phyloP scores from a whole-genome alignment of 2,113 vertebrate genomes.

The Heliornis fulica region DNA sequence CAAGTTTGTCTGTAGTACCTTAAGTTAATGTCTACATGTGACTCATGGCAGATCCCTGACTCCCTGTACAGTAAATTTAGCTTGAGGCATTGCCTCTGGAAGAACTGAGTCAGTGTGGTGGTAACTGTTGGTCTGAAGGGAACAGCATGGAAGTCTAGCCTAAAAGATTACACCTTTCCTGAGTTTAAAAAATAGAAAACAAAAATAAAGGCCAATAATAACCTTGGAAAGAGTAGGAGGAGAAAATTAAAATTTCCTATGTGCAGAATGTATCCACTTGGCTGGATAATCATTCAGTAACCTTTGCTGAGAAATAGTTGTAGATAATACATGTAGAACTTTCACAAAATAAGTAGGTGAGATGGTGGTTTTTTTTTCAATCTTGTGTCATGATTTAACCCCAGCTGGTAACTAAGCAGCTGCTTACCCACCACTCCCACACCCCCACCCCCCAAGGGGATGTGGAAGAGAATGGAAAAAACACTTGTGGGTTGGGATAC shows the following conservation, averaged over 20 bases:
- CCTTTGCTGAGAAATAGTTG: neutral
- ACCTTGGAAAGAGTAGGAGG: neutral
- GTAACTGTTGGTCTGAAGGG: constrained; percentile 3
- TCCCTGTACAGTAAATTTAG: constrained; percentile 37
- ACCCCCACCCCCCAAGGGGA: too few species aligned
- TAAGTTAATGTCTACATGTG: constrained; percentile 20
- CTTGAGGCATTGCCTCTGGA: constrained; percentile 51
- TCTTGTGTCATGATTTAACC: too few species aligned
- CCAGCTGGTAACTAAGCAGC: too few species aligned
- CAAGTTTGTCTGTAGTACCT: constrained; percentile 11
- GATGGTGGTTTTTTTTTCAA: neutral
- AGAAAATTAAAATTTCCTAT: neutral
- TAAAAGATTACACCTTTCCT: neutral
- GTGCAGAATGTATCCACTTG: neutral
- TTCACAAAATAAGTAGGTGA: neutral
- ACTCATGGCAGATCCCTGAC: neutral
- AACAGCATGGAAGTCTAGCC: neutral
- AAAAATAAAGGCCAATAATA: neutral
- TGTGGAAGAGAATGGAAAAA: too few species aligned
- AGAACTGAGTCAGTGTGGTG: constrained; percentile 23
- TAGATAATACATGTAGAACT: neutral
- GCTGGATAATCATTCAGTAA: neutral
- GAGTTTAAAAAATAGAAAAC: neutral
- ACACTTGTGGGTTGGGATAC: too few species aligned
- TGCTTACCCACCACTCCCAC: too few species aligned